Conservation (phyloP, 2,888 invertebrate species). For the Agrochola litura region DNA sequence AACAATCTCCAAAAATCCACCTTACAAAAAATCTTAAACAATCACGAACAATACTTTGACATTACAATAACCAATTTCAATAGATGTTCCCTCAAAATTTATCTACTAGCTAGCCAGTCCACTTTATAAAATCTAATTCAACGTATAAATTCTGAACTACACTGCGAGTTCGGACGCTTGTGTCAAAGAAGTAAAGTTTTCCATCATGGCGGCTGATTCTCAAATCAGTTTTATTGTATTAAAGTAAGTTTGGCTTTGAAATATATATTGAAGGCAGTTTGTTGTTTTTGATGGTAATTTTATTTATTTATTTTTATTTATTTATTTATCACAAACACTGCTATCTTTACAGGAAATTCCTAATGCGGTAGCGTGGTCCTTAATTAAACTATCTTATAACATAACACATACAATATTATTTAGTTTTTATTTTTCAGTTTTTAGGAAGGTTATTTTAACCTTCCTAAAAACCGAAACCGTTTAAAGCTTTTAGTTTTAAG, state of each 20-base stretch:
- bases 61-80: conserved; percentile 11
- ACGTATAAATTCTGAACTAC: conserved; percentile 45
- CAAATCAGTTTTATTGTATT: conserved; percentile 58
- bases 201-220: conserved; percentile 54
- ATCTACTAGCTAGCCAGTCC: conserved; percentile 2
- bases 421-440: too few species aligned
- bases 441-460: background rate
- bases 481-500: too few species aligned
- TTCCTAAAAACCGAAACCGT: too few species aligned
- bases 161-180: conserved; percentile 17
- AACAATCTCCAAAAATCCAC: background rate
- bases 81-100: conserved; percentile 11
- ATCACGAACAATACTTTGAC: background rate
- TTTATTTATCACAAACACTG: too few species aligned
- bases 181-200: conserved; percentile 49
- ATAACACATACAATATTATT: too few species aligned
- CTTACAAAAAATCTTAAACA: background rate
- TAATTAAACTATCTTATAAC: too few species aligned
- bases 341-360: too few species aligned
- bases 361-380: too few species aligned
- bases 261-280: conserved; percentile 22
- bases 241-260: conserved; percentile 50
- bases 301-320: too few species aligned
- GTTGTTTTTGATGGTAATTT: conserved; percentile 2
- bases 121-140: conserved; percentile 49